Evolutionary conservation across 2,888 invertebrate species (phyloP), one percentile per base, ranked within the genome.

Genomic region (Acanthoscelides obtectus): DNA sequence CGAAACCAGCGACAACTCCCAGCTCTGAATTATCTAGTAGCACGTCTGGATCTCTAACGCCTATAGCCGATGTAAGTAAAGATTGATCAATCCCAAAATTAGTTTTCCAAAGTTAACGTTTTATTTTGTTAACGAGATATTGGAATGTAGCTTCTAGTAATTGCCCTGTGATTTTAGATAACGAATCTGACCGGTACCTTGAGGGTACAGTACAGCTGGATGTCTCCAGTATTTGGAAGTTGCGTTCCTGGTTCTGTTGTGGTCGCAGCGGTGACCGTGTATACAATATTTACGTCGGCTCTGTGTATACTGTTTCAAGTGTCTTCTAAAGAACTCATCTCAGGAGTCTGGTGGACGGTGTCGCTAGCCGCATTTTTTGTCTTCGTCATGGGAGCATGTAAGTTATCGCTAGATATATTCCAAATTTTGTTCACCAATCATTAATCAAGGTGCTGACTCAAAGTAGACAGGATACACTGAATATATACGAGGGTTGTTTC

Each of bases 241-340:
- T 90, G 92, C 74, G 91, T 92, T 45, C 93, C 95, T 0, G 95
- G 95, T 0, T 88, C 89, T 8, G 93, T 92, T 0, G 94, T 94
- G 0, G 90, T 92, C 0, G 87, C 88, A 22, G 89, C 92, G n/a
- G 92, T 94, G 0, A 88, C 93, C 75, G 85, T 92, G 19, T 94
- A 91, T 81, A 91, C 90, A 0, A 85, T 87, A 0, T 88, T 91
- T 8, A 88, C 93, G 73, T 89, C 90, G n/a, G 90, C 91, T 3
- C 87, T 95, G 21, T 94, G 92, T 79, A 88, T 90, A 75, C 88
- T 91, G 78, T 87, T 91, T 79, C 88, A 90, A 77, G 89, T 90
- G 76, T 87, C 86, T 73, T 87, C 86, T 0, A 77, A 85, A n/a
- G 86, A 88, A 77, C 77, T 89, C 21, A 84, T 84, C 69, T 81